Base-by-base conservation (phyloP, 2,113 vertebrate genomes). In the Lycaon pictus region DNA sequence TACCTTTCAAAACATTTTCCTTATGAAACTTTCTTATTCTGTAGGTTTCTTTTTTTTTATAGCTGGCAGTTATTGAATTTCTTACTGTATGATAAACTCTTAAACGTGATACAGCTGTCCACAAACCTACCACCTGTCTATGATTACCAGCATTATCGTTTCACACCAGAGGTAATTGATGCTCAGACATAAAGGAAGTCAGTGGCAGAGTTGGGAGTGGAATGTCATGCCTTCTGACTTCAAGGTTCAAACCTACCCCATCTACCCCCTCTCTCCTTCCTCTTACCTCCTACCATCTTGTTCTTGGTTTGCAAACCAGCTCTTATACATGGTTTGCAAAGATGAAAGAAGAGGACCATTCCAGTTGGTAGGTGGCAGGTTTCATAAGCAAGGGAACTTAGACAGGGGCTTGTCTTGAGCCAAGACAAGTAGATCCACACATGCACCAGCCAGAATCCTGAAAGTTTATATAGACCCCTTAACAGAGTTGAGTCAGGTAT, bases 101-200 rank as follows among this genome's bases (percentile, higher is more conserved):
- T 48, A 62, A 4, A 27, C 11, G 4, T 17, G 5, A 27, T 0
- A 7, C 2, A 79, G 13, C 11, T 0, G 7, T 27, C 29, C 53
- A 3, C 19, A 22, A 5, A 32, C 55, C 53, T 17, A 11, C 0
- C 2, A 3, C 1, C 0, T 11, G 23, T n/a, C 10, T 27, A 25
- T 1, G 1, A 0, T 2, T 20, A 23, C 25, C 56, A 12, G 11
- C 5, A 11, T 23, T 43, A 27, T 1, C 27, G 48, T 58, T 71
- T 82, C 7, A 13, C 1, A 48, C 15, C 1, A 7, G 48, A 17
- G 53, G 43, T 72, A 63, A 79, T 0, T 9, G 48, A 67, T 16
- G 87, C 19, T 20, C 35, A 10, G 43, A 69, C 32, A 29, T 19
- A n/a, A 53, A 85, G 69, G 10, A 71, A 37, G 60, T 11, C 67